Conservation (phyloP, 2,113 vertebrate species). For the Neogale vison region DNA sequence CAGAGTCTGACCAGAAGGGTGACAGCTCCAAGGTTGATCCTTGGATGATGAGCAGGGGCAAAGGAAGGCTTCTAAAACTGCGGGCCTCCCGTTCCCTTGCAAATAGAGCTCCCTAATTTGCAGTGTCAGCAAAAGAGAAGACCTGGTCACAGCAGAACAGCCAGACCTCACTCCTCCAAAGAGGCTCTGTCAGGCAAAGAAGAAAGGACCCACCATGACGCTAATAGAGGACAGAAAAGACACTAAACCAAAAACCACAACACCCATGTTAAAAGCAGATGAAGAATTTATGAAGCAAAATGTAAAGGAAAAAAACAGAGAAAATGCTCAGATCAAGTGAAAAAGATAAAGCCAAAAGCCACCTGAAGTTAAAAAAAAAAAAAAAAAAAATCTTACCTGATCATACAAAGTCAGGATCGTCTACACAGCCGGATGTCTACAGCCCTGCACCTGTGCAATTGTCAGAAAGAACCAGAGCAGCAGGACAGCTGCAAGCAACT, state of each 20-base stretch:
- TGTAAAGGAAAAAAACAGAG: not conserved
- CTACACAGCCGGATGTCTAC: not conserved
- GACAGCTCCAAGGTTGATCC: not conserved
- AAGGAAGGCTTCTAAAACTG: conserved; percentile 57
- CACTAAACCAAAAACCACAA: not conserved
- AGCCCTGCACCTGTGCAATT: not conserved
- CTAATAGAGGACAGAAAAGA: not conserved
- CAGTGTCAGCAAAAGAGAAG: conserved; percentile 27
- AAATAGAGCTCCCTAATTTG: not conserved
- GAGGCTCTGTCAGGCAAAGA: not conserved
- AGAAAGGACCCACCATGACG: not conserved
- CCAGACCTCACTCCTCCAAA: conserved; percentile 45
- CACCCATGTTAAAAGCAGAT: conserved; percentile 22
- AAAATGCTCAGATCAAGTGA: not conserved
- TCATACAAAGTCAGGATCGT: not conserved
- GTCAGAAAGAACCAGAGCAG: not conserved
- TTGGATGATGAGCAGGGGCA: conserved; percentile 23
- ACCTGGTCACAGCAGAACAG: not conserved
- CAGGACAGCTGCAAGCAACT: not conserved
- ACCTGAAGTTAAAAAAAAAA: accelerated
- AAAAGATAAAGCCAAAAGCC: not conserved
- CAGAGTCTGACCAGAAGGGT: conserved; percentile 83
- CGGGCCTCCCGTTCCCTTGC: not conserved
- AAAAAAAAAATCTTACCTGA: not conserved
- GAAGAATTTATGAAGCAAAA: conserved; percentile 28